These are phyloP conservation scores for Halisarca cf. caerulea DNA, from an alignment of 37 sponge, comb jelly and placozoan genomes.

Conservation along the genomic window DNA sequence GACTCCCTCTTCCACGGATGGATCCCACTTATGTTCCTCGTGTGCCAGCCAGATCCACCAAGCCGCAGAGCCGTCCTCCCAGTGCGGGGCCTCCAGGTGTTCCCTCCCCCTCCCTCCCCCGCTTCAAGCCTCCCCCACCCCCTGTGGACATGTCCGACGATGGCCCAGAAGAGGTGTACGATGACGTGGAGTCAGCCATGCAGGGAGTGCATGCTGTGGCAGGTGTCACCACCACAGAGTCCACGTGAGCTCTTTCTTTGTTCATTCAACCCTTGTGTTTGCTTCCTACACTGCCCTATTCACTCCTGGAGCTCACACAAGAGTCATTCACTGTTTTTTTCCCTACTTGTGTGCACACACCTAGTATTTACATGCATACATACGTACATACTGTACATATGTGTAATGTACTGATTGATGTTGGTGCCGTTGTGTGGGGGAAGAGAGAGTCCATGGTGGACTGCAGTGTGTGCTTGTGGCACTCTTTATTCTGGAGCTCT, in stretches of 20 bases:
- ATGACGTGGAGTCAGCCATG: not conserved
- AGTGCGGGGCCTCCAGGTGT: not conserved
- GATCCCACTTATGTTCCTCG: not conserved
- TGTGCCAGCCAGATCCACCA: not conserved
- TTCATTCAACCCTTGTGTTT: too few species aligned
- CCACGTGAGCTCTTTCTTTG: not conserved
- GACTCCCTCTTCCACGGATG: not conserved
- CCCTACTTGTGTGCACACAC: too few species aligned
- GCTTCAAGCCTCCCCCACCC: slow-evolving; percentile 37
- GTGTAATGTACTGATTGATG: too few species aligned
- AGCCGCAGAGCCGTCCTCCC: not conserved
- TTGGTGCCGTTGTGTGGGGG: too few species aligned
- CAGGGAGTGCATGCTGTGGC: not conserved
- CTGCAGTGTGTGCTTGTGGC: too few species aligned
- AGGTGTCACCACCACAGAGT: not conserved
- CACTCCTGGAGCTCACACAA: too few species aligned
- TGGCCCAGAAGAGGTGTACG: slow-evolving; percentile 5
- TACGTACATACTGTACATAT: too few species aligned
- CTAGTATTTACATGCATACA: too few species aligned
- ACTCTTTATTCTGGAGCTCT: too few species aligned
- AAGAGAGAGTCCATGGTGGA: too few species aligned
- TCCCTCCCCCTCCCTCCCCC: not conserved
- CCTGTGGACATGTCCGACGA: slow-evolving; percentile 1
- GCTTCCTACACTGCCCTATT: too few species aligned
- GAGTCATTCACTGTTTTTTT: too few species aligned